Base-by-base conservation (phyloP, 2,113 vertebrate species). In the Pseudorectes ferrugineus region DNA sequence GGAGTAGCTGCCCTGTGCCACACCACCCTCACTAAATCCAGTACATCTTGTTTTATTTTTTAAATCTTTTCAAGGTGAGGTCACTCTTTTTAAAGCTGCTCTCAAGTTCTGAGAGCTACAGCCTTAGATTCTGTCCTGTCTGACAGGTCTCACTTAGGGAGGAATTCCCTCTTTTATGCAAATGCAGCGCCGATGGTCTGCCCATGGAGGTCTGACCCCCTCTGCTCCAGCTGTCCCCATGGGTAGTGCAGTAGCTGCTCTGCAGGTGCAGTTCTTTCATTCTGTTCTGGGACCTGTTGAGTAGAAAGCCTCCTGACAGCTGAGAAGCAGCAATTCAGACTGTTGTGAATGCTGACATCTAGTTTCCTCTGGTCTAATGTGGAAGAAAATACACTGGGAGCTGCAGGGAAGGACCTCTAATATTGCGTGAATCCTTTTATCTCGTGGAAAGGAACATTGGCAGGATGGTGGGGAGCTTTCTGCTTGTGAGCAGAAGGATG, bases 1-100 rank as follows among this genome's bases (percentile, higher is more conserved):
- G 38, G 68, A 85, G 67, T 92, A 88, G 48, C 42, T 76, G 23
- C 38, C 33, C 49, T 0, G 0, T 93, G 57, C 43, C 59, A 70
- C 26, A 62, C 42, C 45, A 85, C 10, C 29, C 42, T 94, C 2
- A 1, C 58, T 83, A 77, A 85, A 90, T 76, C 79, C 40, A 29
- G 83, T 91, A 59, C 43, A 42, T 93, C 86, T 65, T 75, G 68
- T 77, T 90, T 33, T 88, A 23, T 38, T 66, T 74, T 76, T 36
- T 36, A 43, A 86, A 83, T 79, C 54, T 52, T 61, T 83, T 22
- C 31, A 65, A 79, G n/a, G 26, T 62, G 72, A 77, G n/a, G 33
- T 84, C 54, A 78, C 15, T 11, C 42, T 52, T 71, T 57, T 76
- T 33, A 58, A 66, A 83, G n/a, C 45, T 59, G 5, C 22, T 28